Base-by-base conservation (phyloP, 2,797 vertebrate genomes). In the Iguana delicatissima region DNA sequence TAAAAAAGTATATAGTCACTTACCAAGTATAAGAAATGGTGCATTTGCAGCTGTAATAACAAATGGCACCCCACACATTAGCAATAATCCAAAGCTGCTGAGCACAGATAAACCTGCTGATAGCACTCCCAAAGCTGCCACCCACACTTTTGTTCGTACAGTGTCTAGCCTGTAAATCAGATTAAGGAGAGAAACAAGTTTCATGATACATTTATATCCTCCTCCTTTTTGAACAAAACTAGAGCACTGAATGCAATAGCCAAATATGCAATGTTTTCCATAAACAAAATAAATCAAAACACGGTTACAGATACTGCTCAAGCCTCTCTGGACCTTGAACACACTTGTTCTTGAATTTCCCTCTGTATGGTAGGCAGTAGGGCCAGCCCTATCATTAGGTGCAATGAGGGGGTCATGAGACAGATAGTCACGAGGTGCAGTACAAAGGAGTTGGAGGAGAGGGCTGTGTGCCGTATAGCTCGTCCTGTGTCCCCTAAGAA, bases 11-110 rank as follows among this genome's bases (percentile, higher is more conserved):
- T 69, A 32, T 69, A 50, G 24, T 50, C 42, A 79, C 42, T 50
- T 79, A 79, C 77, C 77, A 13, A 79, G 77, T 79, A 99, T 97
- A 94, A 99, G 97, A 96, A 99, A 99, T 0, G 98, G 98, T 84
- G 98, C 97, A 3, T 97, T 98, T 88, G 97, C 97, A 88, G 97
- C 98, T 2, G 98, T 98, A 94, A 97, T 96, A 88, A 98, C 97
- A 94, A 98, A 98, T 0, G 98, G 97, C 32, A 97, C 97, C 38
- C 97, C 97, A 80, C 98, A 93, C 76, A 97, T 96, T 87, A 99
- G 91, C 94, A 99, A 89, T 6, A 96, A 57, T 50, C 98, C 98
- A 90, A 99, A 98, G 86, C 98, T 95, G 35, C 97, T 98, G 57
- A 98, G 92, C 52, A 99, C 96, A 6, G 98, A 97, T 62, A 98